phyloP scores from a whole-genome alignment of 1,140 invertebrate species.

The Zeugodacus cucurbitae region DNA sequence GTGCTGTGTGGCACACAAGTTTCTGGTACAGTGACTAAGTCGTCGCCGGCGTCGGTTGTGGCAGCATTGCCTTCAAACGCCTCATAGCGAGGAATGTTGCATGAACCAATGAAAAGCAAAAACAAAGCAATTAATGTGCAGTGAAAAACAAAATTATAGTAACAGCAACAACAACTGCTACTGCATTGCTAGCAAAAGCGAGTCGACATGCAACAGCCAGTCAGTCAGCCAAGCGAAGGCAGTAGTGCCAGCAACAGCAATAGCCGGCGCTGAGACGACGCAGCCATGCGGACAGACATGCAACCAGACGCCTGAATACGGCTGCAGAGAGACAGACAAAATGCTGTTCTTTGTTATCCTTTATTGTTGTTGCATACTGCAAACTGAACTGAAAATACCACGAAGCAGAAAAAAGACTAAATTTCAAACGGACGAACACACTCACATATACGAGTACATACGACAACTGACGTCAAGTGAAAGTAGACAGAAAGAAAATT shows the following conservation, averaged over 20 bases:
- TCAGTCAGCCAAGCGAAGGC: neutral
- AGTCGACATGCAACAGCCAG: conserved; percentile 21
- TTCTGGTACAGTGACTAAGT: neutral
- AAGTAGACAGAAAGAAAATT: neutral
- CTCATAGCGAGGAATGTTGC: neutral
- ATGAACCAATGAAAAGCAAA: neutral
- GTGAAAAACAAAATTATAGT: neutral
- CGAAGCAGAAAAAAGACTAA: neutral
- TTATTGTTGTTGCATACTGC: neutral
- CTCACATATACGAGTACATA: neutral
- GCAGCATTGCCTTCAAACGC: neutral
- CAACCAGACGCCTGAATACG: neutral
- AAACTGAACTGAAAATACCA: conserved; percentile 14
- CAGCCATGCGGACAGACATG: conserved; percentile 25
- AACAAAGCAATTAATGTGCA: neutral
- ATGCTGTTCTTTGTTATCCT: conserved; percentile 13
- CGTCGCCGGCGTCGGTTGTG: neutral
- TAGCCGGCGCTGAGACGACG: neutral
- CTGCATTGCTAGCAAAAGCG: neutral
- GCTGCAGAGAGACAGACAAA: conserved; percentile 10
- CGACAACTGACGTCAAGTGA: neutral
- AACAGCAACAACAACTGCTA: neutral
- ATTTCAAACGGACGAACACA: neutral
- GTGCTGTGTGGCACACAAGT: neutral
- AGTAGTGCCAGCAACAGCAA: neutral